Base-by-base conservation (phyloP, 2,888 invertebrate genomes). In the Pseudanteris insignis region DNA sequence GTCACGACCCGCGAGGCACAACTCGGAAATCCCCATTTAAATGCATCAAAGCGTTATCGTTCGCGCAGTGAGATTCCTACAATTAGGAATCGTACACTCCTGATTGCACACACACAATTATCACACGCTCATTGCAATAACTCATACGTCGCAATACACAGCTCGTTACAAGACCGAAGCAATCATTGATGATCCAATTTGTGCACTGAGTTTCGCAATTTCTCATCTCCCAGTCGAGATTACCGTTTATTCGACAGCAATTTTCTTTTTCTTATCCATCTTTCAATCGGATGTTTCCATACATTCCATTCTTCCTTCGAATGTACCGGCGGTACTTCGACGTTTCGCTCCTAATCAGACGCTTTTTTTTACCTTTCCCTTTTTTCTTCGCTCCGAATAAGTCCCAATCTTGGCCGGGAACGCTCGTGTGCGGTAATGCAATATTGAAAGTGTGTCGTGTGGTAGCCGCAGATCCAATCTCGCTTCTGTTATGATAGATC, bases 361-460 rank as follows among this genome's bases (percentile, higher is more conserved):
- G 18, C 10, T 15, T 30, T 44, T 46, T 57, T 57, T 57, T 51
- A 21, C 4, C 36, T 34, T 14, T 11, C 13, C 11, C 37, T 37
- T 5, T 60, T 65, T 55, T 57, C 64, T 48, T 57, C 67, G 69
- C 70, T 68, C 18, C 70, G 70, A 70, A 70, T 72, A 63, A 67
- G 68, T 25, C n/a, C 13, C n/a, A n/a, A 38, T 24, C n/a, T n/a
- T n/a, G n/a, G 24, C 10, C 10, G 7, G 2, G 8, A 21, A 26
- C 6, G 10, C 33, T 24, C 24, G 28, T 26, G 28, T 47, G 48
- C 43, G 40, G 61, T 34, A 13, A 50, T 46, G 38, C 13, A 26
- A 48, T n/a, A 46, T 59, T 51, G 38, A 47, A 62, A 53, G 34
- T 47, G 46, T 53, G 50, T 36, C 60, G 26, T 28, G 38, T 28